Evolutionary conservation across 2,888 invertebrate genomes (phyloP), one percentile per base, ranked within the genome.

Genomic region (Blastobasis adustella): DNA sequence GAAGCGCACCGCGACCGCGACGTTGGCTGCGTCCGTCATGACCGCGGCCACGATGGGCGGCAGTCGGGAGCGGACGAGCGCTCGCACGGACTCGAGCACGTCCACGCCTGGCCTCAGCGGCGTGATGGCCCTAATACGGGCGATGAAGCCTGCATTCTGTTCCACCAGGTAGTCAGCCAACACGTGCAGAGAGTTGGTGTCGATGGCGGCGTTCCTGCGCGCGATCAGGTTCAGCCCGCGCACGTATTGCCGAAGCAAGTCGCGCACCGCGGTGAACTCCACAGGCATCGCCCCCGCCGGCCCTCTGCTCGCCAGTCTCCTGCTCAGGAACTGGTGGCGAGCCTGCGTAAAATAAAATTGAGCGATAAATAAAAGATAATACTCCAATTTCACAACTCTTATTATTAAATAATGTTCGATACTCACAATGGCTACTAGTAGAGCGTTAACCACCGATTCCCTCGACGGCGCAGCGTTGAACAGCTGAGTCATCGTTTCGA

Each of bases 401-500:
- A 23, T 23, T 3, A 23, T 23, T 42, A 47, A 49, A 6, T n/a
- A 5, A 43, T 4, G 46, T 46, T 23, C 6, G 45, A 6, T 59
- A 75, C 79, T 76, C 67, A 80, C 80, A 48, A 79, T 55, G 5
- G 69, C 55, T 45, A 73, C 57, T 58, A 79, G 55, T 38, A 75
- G 58, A 23, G 80, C 77, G 50, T 65, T 72, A 37, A 73, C 45
- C 59, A 67, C 71, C 8, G 70, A 54, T 45, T 67, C 73, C 1
- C 55, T 57, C 0, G 66, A 61, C 1, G 74, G 69, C 0, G 58
- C 56, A 44, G 62, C 60, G 47, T 58, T 60, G 2, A 79, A 58
- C 40, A 79, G 54, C 4, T 61, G 62, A 40, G 65, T 40, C 54
- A 79, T 58, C 0, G 61, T 62, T 8, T 54, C 49, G 56, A 81